Base-by-base conservation (phyloP, 1,140 invertebrate genomes). In the Ericerus pela region DNA sequence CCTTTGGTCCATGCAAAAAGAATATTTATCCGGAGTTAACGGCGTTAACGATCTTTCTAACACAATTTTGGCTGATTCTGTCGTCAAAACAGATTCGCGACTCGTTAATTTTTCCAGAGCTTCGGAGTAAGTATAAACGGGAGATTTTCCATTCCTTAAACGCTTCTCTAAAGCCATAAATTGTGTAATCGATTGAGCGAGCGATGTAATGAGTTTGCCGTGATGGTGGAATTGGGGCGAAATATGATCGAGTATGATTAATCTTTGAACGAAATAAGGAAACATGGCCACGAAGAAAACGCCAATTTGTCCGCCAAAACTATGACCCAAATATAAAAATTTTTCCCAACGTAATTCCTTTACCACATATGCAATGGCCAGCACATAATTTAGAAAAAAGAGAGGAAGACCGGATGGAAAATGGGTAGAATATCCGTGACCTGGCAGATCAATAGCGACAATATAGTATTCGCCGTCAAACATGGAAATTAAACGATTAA, bases 361-460 rank as follows among this genome's bases (percentile, higher is more conserved):
- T 8, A 79, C 64, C 1, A 82, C 67, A 54, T 67, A 54, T 51
- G 71, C 68, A 2, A 82, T 66, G 5, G 73, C 61, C 8, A 76
- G 56, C 0, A 76, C 63, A 62, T 70, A 75, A 61, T 73, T 68
- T 6, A 72, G 61, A 38, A 62, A 70, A 22, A 74, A 64, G 26
- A 79, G 65, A 2, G 67, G 61, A 43, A 71, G 41, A 33, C 77
- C 76, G 12, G 62, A 53, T 53, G 78, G 76, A 55, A 77, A 75
- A 33, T 73, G 72, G 53, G 77, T 77, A 3, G 82, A 85, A 11
- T 68, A 68, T 2, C 84, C 84, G 69, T 85, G 81, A 1, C 80
- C 79, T 5, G 81, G 81, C 57, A 83, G 68, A 65, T 85, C 82
- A 27, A 83, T 68, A 62, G 74, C 73, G 5, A 84, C 73, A 57